phyloP scores from a whole-genome alignment of 2,797 vertebrate species.

The Epinephelus malabaricus region DNA sequence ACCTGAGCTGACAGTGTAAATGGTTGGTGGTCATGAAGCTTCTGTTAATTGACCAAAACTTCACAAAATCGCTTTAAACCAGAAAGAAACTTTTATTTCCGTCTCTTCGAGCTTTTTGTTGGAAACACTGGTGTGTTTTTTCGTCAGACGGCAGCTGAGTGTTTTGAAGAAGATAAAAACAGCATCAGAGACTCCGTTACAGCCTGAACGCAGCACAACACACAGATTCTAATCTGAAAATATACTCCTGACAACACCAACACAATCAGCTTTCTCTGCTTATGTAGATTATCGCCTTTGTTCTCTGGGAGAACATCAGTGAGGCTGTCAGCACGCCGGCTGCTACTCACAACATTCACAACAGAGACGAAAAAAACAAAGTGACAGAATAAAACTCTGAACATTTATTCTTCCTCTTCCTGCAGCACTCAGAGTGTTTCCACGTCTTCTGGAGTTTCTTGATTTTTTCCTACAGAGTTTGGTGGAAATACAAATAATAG shows the following conservation, averaged over 20 bases:
- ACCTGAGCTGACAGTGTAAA: slow-evolving; percentile 10
- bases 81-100: neutral
- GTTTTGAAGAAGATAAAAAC: neutral
- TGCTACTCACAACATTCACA: neutral
- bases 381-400: neutral
- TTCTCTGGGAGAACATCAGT: neutral
- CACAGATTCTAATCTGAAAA: neutral
- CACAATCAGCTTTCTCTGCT: neutral
- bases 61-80: neutral
- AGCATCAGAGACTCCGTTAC: neutral
- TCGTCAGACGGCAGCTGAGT: neutral
- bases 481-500: neutral
- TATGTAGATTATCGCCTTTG: neutral
- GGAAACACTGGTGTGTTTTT: neutral
- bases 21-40: neutral
- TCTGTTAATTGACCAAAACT: neutral
- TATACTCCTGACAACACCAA: neutral
- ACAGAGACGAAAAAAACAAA: neutral
- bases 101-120: neutral
- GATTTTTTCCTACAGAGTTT: neutral
- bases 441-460: neutral
- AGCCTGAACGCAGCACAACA: neutral
- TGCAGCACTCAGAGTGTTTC: neutral
- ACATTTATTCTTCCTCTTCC: neutral
- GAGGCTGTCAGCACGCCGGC: neutral